phyloP scores from a whole-genome alignment of 2,113 vertebrate species.

The zebrafish (Danio rerio) region DNA sequence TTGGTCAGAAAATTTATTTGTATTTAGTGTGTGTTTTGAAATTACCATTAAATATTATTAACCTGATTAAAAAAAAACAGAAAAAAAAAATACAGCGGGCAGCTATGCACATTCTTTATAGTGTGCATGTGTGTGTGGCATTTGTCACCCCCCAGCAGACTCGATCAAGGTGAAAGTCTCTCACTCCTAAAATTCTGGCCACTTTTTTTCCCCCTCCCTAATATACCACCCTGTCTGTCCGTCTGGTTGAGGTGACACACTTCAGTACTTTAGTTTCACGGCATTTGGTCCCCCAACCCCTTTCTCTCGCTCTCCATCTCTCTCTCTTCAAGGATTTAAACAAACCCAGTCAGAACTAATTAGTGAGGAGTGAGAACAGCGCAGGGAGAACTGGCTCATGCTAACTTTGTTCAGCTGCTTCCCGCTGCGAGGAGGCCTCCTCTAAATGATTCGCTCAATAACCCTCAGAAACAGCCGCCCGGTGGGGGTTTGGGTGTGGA shows the following conservation, averaged over 20 bases:
- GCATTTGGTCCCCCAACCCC: slow-evolving; percentile 47
- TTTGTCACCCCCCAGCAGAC: slow-evolving; percentile 27
- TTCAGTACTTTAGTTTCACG: slow-evolving; percentile 70
- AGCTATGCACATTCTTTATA: no score
- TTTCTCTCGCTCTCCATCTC: slow-evolving; percentile 66
- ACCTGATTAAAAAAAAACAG: no score
- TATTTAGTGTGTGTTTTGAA: no score
- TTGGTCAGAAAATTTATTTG: no score
- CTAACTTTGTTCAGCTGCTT: slow-evolving; percentile 85
- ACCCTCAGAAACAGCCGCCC: slow-evolving; percentile 78
- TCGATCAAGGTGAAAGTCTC: slow-evolving; percentile 34
- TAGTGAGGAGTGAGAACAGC: slow-evolving; percentile 80
- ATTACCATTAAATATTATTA: no score
- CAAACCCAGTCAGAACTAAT: slow-evolving; percentile 85
- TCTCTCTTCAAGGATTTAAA: slow-evolving; percentile 79
- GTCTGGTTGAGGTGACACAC: slow-evolving; percentile 79
- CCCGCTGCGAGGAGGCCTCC: slow-evolving; percentile 81
- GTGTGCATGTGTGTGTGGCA: slow-evolving; percentile 68
- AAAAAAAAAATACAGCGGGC: no score
- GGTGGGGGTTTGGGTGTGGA: slow-evolving; percentile 50
- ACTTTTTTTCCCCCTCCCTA: background rate
- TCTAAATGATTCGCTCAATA: slow-evolving; percentile 83
- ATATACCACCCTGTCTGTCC: slow-evolving; percentile 67
- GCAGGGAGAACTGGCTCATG: slow-evolving; percentile 75
- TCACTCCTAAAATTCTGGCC: slow-evolving; percentile 50